Evolutionary conservation across 2,113 vertebrate species (phyloP).

Genomic region (Okapia johnstoni): DNA sequence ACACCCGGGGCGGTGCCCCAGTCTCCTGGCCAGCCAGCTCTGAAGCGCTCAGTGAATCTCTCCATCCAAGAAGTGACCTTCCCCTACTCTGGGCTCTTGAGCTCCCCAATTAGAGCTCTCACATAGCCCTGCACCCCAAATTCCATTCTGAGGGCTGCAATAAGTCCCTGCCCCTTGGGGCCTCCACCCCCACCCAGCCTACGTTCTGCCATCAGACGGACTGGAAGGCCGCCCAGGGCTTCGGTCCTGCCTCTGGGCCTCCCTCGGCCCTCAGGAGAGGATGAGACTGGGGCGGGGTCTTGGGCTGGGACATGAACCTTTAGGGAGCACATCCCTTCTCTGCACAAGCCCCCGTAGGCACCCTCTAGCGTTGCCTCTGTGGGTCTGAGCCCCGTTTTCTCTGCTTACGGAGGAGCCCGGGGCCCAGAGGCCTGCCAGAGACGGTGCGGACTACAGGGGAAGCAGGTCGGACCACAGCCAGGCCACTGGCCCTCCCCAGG

Average conservation of each 20-base stretch:
- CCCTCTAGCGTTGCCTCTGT: fast-evolving
- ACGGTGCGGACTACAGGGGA: fast-evolving
- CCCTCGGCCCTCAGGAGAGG: not conserved
- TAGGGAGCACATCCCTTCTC: too few species aligned
- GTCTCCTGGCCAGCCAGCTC: not conserved
- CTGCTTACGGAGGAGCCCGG: fast-evolving
- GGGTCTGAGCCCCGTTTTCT: not conserved
- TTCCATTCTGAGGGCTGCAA: not conserved
- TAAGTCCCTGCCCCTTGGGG: not conserved
- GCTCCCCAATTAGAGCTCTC: not conserved
- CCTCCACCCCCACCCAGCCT: not conserved
- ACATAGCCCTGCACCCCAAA: not conserved
- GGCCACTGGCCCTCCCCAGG: not conserved
- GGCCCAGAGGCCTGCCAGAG: not conserved
- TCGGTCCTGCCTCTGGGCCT: not conserved
- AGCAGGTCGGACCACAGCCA: fast-evolving
- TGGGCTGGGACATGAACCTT: not conserved
- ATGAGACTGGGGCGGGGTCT: fast-evolving
- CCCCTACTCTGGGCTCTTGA: not conserved
- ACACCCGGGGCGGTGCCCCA: not conserved
- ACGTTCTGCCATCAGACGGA: fast-evolving
- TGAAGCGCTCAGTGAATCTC: too few species aligned
- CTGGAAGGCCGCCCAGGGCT: fast-evolving
- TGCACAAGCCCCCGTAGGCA: fast-evolving
- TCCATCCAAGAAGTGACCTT: not conserved